Conservation (phyloP, 2,888 invertebrate species). For the Allolobophora icterica region DNA sequence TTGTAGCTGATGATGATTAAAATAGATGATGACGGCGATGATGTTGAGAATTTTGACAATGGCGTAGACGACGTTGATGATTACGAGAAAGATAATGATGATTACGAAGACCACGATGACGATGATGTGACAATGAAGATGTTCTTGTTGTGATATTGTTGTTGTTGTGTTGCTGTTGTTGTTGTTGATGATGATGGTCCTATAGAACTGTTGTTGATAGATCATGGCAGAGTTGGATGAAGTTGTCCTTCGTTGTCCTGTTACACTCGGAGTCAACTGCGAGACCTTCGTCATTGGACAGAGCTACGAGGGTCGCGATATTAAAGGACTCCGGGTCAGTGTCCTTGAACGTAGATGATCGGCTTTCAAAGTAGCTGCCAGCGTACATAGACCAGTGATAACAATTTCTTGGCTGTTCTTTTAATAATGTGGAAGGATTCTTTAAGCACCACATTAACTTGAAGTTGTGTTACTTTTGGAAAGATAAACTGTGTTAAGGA, state of each 20-base stretch:
- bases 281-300: conserved; percentile 19
- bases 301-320: conserved; percentile 31
- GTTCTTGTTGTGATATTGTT: too few relatives aligned
- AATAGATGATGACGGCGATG: background rate
- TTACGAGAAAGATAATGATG: background rate
- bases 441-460: too few relatives aligned
- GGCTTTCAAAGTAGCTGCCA: conserved; percentile 9
- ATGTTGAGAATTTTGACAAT: background rate
- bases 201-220: conserved; percentile 25
- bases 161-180: too few relatives aligned
- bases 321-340: conserved; percentile 33
- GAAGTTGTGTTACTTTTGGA: too few relatives aligned
- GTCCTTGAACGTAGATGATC: background rate
- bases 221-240: conserved; percentile 32
- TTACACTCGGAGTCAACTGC: conserved; percentile 26
- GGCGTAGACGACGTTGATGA: background rate
- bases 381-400: background rate
- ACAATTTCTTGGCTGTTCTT: background rate
- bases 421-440: too few relatives aligned
- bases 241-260: conserved; percentile 28
- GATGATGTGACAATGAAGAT: too few relatives aligned
- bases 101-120: too few relatives aligned
- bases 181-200: background rate
- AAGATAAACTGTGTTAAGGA: too few relatives aligned
- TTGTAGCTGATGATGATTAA: too few relatives aligned